Conservation (phyloP, 1,140 invertebrate genomes). For the Centruroides vittatus region DNA sequence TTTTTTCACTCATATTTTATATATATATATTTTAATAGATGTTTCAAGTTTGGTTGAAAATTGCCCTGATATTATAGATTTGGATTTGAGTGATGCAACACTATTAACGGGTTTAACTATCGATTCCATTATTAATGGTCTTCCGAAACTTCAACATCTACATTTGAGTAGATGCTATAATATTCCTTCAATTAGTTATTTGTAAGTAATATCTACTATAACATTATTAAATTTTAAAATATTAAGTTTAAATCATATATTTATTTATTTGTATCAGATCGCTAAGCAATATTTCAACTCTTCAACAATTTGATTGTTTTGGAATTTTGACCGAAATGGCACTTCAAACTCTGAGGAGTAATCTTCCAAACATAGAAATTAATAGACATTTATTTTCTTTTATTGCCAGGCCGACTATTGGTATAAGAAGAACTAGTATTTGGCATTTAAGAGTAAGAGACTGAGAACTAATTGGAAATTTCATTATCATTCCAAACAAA, state of each 20-base stretch:
- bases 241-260: not conserved
- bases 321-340: constrained; percentile 47
- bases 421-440: constrained; percentile 64
- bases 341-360: constrained; percentile 39
- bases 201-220: constrained; percentile 34
- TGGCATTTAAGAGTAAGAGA: constrained; percentile 74
- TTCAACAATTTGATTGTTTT: constrained; percentile 59
- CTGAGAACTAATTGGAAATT: constrained; percentile 26
- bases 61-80: constrained; percentile 56
- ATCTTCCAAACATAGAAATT: constrained; percentile 40
- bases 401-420: constrained; percentile 73
- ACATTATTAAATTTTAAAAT: not conserved
- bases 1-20: too few relatives aligned
- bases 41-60: constrained; percentile 43
- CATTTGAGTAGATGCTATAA: constrained; percentile 70
- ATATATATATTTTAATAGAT: constrained; percentile 38
- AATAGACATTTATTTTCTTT: constrained; percentile 59
- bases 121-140: constrained; percentile 37
- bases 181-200: constrained; percentile 43
- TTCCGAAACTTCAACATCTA: constrained; percentile 60
- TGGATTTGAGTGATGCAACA: constrained; percentile 76
- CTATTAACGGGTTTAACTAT: constrained; percentile 45
- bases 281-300: constrained; percentile 35
- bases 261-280: constrained; percentile 30
- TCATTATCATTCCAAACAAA: too few relatives aligned